Evolutionary conservation across 2,113 vertebrate genomes (phyloP), one percentile per base, ranked within the genome.

Genomic region (Peromyscus leucopus): DNA sequence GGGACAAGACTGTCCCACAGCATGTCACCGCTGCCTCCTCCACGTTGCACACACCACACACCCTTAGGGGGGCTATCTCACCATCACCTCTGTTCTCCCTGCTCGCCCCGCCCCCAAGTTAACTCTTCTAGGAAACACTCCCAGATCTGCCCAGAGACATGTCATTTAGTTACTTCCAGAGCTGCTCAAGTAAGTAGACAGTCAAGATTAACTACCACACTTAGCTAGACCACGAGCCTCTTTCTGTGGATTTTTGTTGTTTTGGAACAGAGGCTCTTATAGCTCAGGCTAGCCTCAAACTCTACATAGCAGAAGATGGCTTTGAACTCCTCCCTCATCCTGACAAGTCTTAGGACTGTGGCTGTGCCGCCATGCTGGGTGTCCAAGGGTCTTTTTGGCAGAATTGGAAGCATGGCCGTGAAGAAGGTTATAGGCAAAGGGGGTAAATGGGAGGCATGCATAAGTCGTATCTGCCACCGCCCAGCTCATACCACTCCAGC

Each of bases 11-110:
- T 10, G 4, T 13, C 0, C 5, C 1, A 3, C 2, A 10, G 55
- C 65, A 31, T 4, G 28, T 5, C 6, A 2, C 1, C 24, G 0
- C 19, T 2, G 69, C 36, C 9, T 9, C 46, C 0, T 22, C 0
- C 0, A 8, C 15, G 26, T 2, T 31, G 15, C 1, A 6, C 1
- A 6, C 42, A 3, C 7, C 2, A 33, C 71, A 86, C 94, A 55
- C 17, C 75, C 46, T 55, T 0, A n/a, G 69, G 24, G 8, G 63
- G 22, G 69, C 36, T 59, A 1, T 17, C 36, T 15, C 36, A 16
- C 5, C 12, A 51, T 15, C 17, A 3, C 33, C 51, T 7, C 51
- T n/a, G 19, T 46, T 67, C 61, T 33, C 39, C 83, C 26, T 48
- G 28, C 7, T 16, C 2, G 0, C 83, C 39, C 61, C 61, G 46